Percentiles rank a stretch among this genome's conserved stretches.
phyloP scores from a whole-genome alignment of 2,113 vertebrate species.

The Electrona antarctica region DNA sequence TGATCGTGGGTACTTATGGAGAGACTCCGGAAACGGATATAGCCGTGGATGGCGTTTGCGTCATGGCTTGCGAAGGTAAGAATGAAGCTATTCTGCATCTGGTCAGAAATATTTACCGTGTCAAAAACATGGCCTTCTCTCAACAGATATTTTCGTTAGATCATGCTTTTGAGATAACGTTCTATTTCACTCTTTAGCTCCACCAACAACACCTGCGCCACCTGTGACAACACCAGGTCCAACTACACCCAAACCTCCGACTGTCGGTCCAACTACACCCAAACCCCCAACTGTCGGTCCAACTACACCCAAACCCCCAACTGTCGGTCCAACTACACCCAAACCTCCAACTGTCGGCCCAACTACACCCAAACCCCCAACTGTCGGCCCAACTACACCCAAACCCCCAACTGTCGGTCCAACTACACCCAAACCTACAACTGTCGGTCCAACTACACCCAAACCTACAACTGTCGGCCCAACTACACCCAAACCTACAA shows the following conservation, averaged over 20 bases:
- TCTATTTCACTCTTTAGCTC: constrained; percentile 30
- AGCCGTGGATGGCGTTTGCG: constrained; percentile 82
- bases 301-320: background rate
- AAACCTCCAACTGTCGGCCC: constrained; percentile 20
- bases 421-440: constrained; percentile 28
- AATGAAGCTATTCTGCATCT: background rate
- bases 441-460: constrained; percentile 1
- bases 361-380: constrained; percentile 29
- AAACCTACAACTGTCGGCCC: constrained; percentile 8
- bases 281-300: constrained; percentile 3
- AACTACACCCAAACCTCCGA: constrained; percentile 11
- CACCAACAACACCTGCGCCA: constrained; percentile 45
- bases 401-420: constrained; percentile 22
- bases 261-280: background rate
- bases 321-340: constrained; percentile 7
- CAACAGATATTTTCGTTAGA: background rate
- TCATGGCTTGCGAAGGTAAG: constrained; percentile 77
- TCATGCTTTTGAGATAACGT: background rate
- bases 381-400: constrained; percentile 2
- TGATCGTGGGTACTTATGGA: constrained; percentile 79
- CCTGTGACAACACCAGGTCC: constrained; percentile 8
- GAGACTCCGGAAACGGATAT: constrained; percentile 76
- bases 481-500: constrained; percentile 29
- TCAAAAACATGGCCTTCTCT: no score
- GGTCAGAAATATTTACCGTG: background rate